These are phyloP conservation scores for Palythoa grandiflora DNA, from an alignment of 92 coral and sea anemone species.

Conservation along the genomic window DNA sequence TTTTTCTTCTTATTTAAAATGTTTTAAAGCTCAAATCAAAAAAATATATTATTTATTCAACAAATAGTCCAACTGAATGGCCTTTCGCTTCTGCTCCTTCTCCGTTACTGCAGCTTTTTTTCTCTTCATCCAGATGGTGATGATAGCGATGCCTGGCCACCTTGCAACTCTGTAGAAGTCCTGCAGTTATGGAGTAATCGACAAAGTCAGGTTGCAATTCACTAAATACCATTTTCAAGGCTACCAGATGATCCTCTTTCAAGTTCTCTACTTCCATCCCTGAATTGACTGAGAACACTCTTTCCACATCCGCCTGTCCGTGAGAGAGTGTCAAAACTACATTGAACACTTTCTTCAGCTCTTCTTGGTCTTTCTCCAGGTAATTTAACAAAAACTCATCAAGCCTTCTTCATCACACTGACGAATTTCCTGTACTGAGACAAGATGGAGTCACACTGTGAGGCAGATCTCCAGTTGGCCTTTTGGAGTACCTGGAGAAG, in stretches of 20 bases:
- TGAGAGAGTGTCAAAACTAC: constrained; percentile 22
- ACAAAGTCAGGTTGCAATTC: constrained; percentile 24
- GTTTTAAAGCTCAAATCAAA: neutral
- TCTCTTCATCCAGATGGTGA: constrained; percentile 21
- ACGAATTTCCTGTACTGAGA: constrained; percentile 13
- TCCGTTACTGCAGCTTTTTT: constrained; percentile 30
- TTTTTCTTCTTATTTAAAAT: no score
- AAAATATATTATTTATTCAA: neutral
- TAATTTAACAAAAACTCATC: constrained; percentile 24
- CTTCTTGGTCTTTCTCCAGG: constrained; percentile 27
- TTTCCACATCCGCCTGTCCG: constrained; percentile 27
- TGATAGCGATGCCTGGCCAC: constrained; percentile 19
- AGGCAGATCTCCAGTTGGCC: constrained; percentile 2
- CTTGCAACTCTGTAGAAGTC: constrained; percentile 13
- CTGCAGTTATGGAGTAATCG: constrained; percentile 28
- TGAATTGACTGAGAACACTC: neutral
- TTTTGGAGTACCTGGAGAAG: constrained; percentile 42
- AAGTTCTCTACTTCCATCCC: constrained; percentile 21
- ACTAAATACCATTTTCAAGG: constrained; percentile 53
- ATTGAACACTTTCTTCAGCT: constrained; percentile 30
- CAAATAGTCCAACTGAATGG: constrained; percentile 11
- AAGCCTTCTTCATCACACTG: constrained; percentile 26
- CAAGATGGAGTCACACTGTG: constrained; percentile 36
- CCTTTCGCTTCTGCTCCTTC: constrained; percentile 15
- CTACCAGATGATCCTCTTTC: constrained; percentile 48